A percentile compares a stretch with the other conserved stretches of the same genome.
phyloP scores from a whole-genome alignment of 2,888 invertebrate species.

The Oscheius sp. region DNA sequence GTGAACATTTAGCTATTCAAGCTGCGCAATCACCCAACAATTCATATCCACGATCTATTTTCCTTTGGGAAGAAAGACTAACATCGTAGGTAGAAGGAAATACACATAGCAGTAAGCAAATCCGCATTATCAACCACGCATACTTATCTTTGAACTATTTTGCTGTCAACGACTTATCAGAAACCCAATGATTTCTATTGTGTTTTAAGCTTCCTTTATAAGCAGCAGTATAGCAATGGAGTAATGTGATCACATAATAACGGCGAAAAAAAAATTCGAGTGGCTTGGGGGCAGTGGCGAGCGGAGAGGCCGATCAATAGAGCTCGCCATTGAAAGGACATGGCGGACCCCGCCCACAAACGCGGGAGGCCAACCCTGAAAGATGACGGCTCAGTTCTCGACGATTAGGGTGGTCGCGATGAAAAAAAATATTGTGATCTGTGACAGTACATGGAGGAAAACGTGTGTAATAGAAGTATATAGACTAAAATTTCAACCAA shows the following conservation, averaged over 20 bases:
- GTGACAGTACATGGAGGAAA: no score
- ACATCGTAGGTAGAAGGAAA: no score
- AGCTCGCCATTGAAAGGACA: constrained; percentile 30
- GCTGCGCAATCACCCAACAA: neutral
- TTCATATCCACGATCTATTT: neutral
- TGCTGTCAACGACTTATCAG: no score
- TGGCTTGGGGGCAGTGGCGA: constrained; percentile 6
- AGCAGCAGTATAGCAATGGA: neutral
- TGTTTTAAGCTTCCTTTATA: no score
- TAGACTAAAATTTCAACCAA: neutral
- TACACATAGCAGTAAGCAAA: no score
- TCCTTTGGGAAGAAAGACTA: no score
- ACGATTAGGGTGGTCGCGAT: neutral
- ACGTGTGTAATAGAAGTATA: neutral
- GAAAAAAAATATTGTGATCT: neutral
- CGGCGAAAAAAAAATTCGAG: neutral
- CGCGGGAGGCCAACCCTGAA: constrained; percentile 20
- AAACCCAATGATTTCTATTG: no score
- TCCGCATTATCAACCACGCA: no score
- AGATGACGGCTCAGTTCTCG: neutral
- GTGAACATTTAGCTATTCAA: neutral
- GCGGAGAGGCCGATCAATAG: constrained; percentile 19
- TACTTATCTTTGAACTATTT: no score
- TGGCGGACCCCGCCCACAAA: constrained; percentile 21
- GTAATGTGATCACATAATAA: neutral